These are phyloP conservation scores for Nemurella pictetii DNA, from an alignment of 2,888 invertebrate genomes.

Conservation along the genomic window DNA sequence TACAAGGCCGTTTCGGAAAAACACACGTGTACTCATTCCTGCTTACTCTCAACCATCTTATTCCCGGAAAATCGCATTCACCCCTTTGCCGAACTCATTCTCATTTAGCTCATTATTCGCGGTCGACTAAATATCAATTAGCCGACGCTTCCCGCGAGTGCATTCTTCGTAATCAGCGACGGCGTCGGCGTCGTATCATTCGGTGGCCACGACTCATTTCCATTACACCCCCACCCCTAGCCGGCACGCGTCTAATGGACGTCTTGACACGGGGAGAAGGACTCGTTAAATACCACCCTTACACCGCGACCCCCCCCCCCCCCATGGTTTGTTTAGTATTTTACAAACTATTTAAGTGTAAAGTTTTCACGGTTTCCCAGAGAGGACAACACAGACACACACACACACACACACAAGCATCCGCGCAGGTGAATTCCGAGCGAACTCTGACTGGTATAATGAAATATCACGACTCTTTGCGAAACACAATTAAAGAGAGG, in stretches of 20 bases:
- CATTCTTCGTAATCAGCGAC: not conserved
- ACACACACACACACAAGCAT: not conserved
- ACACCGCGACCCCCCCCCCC: no score
- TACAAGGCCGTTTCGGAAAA: no score
- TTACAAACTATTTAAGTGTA: slow-evolving; percentile 23
- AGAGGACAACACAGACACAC: not conserved
- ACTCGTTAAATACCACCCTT: not conserved
- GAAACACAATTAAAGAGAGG: slow-evolving; percentile 34
- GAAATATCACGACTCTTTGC: slow-evolving; percentile 27
- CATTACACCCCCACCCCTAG: no score
- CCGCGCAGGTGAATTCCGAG: not conserved
- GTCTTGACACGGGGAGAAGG: not conserved
- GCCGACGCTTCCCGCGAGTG: not conserved
- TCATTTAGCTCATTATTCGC: not conserved
- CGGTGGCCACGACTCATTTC: not conserved
- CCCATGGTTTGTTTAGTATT: slow-evolving; percentile 4
- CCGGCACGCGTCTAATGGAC: not conserved
- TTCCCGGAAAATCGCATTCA: not conserved
- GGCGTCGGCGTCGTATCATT: not conserved
- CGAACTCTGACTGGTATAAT: slow-evolving; percentile 6
- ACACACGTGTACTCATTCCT: no score
- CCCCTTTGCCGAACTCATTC: not conserved
- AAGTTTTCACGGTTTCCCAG: slow-evolving; percentile 8
- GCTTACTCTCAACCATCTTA: not conserved
- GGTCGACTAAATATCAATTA: not conserved